A percentile compares a stretch with the other conserved stretches of the same genome.
Evolutionary conservation across 2,113 vertebrate genomes (phyloP).

Genomic region (Agapornis roseicollis): DNA sequence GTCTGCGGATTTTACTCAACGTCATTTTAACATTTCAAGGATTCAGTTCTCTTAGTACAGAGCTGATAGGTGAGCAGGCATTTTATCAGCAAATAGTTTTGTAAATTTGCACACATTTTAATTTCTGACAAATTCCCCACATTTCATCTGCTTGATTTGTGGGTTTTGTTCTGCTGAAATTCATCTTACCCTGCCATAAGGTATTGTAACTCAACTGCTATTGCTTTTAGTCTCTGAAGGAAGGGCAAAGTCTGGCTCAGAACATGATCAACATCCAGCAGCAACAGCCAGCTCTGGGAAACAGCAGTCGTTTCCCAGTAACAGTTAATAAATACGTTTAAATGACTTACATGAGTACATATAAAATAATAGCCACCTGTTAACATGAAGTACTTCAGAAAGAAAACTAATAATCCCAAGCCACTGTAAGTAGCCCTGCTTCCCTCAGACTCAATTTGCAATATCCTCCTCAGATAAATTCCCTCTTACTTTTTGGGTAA

Average conservation of each 20-base stretch:
- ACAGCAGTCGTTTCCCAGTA: background rate
- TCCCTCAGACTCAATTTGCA: background rate
- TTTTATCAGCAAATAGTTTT: background rate
- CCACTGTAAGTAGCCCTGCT: background rate
- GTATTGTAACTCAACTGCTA: background rate
- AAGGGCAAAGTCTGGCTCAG: slow-evolving; percentile 1
- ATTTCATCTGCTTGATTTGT: background rate
- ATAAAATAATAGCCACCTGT: background rate
- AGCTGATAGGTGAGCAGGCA: background rate
- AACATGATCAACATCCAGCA: background rate
- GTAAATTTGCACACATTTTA: background rate
- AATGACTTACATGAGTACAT: background rate
- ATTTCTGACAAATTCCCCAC: background rate
- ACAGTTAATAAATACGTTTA: background rate
- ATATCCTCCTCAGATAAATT: background rate
- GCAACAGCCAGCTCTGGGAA: background rate
- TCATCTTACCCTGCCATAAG: background rate
- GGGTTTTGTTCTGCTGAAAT: background rate
- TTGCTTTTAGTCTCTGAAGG: background rate
- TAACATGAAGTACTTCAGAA: background rate
- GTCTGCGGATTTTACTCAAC: background rate
- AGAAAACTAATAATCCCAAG: background rate
- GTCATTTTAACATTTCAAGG: background rate
- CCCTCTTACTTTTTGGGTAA: background rate
- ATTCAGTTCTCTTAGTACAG: background rate